These are phyloP conservation scores for Hetaerina titia DNA, from an alignment of 2,888 invertebrate genomes.

Conservation along the genomic window DNA sequence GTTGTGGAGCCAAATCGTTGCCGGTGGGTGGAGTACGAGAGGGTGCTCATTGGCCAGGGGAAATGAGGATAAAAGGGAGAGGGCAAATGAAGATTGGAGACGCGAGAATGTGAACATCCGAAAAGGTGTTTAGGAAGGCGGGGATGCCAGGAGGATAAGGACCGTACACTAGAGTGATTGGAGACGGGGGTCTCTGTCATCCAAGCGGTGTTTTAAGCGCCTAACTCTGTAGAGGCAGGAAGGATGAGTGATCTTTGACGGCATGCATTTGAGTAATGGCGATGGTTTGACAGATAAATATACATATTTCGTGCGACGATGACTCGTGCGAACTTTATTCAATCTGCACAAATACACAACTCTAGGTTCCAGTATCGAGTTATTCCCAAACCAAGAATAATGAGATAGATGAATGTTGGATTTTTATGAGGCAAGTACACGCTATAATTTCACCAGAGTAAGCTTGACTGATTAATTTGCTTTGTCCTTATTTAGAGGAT, in stretches of 20 bases:
- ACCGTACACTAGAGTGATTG: not conserved
- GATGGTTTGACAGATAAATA: not conserved
- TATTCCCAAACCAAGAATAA: not conserved
- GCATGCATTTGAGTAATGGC: not conserved
- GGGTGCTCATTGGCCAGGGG: not conserved
- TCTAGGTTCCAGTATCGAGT: not conserved
- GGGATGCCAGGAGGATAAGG: not conserved
- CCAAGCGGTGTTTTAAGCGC: not conserved
- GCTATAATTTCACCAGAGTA: not conserved
- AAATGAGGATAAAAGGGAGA: not conserved
- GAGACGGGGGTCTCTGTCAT: not conserved
- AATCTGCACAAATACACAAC: not conserved
- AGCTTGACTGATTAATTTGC: not conserved
- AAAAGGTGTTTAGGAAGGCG: not conserved
- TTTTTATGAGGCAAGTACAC: not conserved
- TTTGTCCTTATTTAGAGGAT: not conserved
- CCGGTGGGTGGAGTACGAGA: not conserved
- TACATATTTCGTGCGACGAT: not conserved
- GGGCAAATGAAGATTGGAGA: not conserved
- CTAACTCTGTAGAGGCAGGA: not conserved
- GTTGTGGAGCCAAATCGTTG: not conserved
- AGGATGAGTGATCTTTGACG: not conserved
- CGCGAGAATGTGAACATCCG: not conserved
- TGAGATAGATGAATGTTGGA: not conserved
- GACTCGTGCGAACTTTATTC: not conserved